Percentiles rank a stretch among this genome's conserved stretches.
phyloP scores from a whole-genome alignment of 2,113 vertebrate species.

The Macrotis lagotis region DNA sequence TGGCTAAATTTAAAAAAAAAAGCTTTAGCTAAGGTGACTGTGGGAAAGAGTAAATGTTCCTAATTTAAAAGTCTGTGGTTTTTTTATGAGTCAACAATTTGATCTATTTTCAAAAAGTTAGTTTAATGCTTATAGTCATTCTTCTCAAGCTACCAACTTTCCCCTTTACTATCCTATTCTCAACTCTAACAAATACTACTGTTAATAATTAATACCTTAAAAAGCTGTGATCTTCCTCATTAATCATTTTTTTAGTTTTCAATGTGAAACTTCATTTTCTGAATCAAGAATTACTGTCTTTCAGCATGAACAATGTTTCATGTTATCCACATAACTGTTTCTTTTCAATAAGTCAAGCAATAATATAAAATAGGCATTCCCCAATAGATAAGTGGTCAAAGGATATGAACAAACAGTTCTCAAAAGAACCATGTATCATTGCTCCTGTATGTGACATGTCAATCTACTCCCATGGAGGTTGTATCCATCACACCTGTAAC shows the following conservation, averaged over 20 bases:
- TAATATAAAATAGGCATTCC: background rate
- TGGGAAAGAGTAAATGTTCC: background rate
- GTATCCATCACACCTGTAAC: background rate
- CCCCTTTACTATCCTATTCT: background rate
- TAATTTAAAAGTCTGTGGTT: background rate
- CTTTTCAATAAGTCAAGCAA: background rate
- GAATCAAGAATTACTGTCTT: background rate
- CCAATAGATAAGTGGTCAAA: background rate
- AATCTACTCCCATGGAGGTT: background rate
- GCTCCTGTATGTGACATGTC: background rate
- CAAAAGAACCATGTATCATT: background rate
- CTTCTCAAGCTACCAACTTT: slow-evolving; percentile 10
- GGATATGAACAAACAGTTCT: background rate
- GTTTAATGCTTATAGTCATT: slow-evolving; percentile 7
- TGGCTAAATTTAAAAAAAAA: background rate
- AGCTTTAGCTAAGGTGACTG: slow-evolving; percentile 15
- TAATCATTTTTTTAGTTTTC: background rate
- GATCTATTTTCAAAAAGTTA: background rate
- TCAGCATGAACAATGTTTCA: background rate
- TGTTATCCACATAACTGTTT: background rate
- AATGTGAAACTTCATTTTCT: background rate
- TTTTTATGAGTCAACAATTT: slow-evolving; percentile 13
- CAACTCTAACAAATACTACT: background rate
- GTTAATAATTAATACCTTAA: background rate
- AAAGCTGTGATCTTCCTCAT: background rate